Evolutionary conservation across 2,888 invertebrate species (phyloP).

Genomic region (Nephrotoma appendiculata): DNA sequence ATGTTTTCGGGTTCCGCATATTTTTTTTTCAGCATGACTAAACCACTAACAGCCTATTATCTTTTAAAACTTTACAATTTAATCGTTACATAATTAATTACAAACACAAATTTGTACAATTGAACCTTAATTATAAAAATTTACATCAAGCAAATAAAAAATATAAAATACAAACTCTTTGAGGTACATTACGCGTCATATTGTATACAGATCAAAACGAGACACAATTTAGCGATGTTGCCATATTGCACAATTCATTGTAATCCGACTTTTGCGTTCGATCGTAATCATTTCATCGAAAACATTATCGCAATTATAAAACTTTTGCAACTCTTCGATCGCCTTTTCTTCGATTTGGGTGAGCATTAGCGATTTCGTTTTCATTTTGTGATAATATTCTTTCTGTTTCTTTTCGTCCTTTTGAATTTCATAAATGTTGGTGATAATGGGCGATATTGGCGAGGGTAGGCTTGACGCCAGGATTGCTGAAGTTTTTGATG

Average conservation of each 20-base stretch:
- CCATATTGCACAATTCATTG: slow-evolving; percentile 29
- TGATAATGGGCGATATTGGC: slow-evolving; percentile 23
- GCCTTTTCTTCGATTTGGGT: slow-evolving; percentile 84
- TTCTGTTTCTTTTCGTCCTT: slow-evolving; percentile 56
- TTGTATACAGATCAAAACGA: background rate
- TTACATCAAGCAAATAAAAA: background rate
- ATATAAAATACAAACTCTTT: background rate
- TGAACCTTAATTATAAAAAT: background rate
- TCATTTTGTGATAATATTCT: slow-evolving; percentile 53
- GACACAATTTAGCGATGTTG: slow-evolving; percentile 8
- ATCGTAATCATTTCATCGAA: slow-evolving; percentile 62
- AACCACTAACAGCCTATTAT: too few species aligned
- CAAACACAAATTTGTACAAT: background rate
- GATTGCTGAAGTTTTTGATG: slow-evolving; percentile 30
- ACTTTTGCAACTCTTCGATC: slow-evolving; percentile 58
- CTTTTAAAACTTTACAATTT: background rate
- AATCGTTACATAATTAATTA: background rate
- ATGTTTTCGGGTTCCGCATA: too few species aligned
- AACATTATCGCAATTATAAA: slow-evolving; percentile 55
- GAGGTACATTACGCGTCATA: background rate
- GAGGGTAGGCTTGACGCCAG: slow-evolving; percentile 16
- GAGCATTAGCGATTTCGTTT: slow-evolving; percentile 53
- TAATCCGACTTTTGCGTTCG: slow-evolving; percentile 18
- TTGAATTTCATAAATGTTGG: background rate
- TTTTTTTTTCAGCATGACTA: too few species aligned